Evolutionary conservation across 2,888 invertebrate species (phyloP), one percentile per base, ranked within the genome.

Genomic region (Metalampra italica): DNA sequence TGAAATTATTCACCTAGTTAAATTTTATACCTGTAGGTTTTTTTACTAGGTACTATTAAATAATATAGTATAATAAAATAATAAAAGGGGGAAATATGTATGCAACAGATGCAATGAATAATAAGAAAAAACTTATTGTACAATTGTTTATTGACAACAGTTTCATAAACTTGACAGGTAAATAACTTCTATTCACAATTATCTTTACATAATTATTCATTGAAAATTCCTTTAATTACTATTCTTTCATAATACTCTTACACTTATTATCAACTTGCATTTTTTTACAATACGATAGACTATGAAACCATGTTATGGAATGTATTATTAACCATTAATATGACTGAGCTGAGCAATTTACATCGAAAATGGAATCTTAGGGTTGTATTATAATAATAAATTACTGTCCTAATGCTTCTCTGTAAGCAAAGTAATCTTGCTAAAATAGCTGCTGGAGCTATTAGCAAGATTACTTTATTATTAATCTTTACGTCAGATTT

Each of bases 131-230:
- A 5, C 22, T 22, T 3, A 22, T 22, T 54, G 30, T 51, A 54
- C 55, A 60, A 22, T 22, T 22, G 66, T 78, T 79, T 79, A 78
- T 75, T 78, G 63, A 67, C 68, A 82, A 80, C 80, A 81, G 59
- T 71, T 79, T 68, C 69, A 71, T 79, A 78, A 76, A 78, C 72
- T 76, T 57, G 54, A 47, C 48, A 58, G 47, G 53, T 53, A 40
- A 22, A 56, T 52, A 57, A 56, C 54, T 53, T 71, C 69, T 61
- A 66, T 53, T 54, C 51, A 57, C 50, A 57, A 44, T 52, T 54
- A 52, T 51, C 51, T 12, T 39, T 7, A 7, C 30, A 34, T 30
- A n/a, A n/a, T n/a, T n/a, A 30, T 29, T 36, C 9, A 36, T 45
- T 30, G 39, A 45, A 43, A 43, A 32, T 43, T 43, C 43, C 32